phyloP scores from a whole-genome alignment of 2,113 vertebrate genomes.

The Platysternon megacephalum region DNA sequence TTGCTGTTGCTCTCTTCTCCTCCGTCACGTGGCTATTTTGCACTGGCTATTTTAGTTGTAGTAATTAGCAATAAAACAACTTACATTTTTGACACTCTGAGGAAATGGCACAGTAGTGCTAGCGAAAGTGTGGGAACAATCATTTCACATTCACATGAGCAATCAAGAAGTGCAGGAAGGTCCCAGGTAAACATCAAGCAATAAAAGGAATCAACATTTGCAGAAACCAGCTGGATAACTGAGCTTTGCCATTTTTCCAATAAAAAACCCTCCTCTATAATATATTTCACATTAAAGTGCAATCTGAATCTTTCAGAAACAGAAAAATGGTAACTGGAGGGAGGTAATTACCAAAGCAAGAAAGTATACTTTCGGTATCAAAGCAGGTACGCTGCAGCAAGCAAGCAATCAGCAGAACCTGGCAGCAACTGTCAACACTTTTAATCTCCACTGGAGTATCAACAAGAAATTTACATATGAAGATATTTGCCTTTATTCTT shows the following conservation, averaged over 20 bases:
- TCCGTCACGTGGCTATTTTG: neutral
- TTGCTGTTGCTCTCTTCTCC: conserved; percentile 5
- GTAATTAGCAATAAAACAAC: rapidly evolving
- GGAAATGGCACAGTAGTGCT: conserved; percentile 15
- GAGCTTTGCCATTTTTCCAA: neutral
- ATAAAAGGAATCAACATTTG: conserved; percentile 1
- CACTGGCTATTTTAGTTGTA: neutral
- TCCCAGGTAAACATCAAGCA: conserved; percentile 41
- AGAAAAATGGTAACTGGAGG: conserved; percentile 51
- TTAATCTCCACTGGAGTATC: conserved; percentile 76
- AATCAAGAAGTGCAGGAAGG: conserved; percentile 47
- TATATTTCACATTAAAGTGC: conserved; percentile 24
- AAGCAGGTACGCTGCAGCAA: neutral
- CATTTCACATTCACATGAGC: conserved; percentile 61
- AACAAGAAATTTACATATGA: conserved; percentile 64
- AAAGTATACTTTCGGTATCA: neutral
- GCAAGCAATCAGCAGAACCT: conserved; percentile 38
- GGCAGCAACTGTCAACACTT: conserved; percentile 79
- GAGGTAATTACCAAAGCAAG: conserved; percentile 44
- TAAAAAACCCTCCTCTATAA: conserved; percentile 13
- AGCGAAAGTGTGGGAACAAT: conserved; percentile 78
- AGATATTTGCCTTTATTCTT: conserved; percentile 67
- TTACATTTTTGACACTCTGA: neutral
- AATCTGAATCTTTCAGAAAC: conserved; percentile 48
- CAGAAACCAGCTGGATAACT: neutral